Evolutionary conservation across 2,888 invertebrate species (phyloP).

Genomic region (Ellobium chinense): DNA sequence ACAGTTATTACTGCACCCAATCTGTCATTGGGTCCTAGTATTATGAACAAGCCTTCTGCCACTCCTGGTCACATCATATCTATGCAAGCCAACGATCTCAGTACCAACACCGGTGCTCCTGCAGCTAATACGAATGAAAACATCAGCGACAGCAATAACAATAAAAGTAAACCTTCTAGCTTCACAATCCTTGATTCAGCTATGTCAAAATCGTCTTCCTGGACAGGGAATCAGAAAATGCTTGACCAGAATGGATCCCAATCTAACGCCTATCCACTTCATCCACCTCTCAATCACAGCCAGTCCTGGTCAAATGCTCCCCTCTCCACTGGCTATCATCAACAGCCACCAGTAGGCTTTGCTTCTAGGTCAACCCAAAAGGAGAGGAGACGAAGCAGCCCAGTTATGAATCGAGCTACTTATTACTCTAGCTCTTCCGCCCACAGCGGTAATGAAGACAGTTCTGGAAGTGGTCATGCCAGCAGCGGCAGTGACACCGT

Average conservation of each 20-base stretch:
- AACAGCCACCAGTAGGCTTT: not conserved
- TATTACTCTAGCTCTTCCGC: not conserved
- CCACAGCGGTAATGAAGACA: conserved; percentile 14
- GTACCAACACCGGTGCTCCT: not conserved
- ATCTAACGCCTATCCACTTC: not conserved
- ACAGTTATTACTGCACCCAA: not conserved
- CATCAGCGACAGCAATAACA: conserved; percentile 36
- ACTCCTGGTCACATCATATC: not conserved
- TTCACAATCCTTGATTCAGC: not conserved
- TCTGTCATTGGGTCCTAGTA: not conserved
- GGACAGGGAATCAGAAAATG: not conserved
- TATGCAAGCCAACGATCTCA: not conserved
- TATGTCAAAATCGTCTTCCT: not conserved
- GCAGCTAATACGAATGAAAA: not conserved
- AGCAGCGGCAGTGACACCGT: not conserved
- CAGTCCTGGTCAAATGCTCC: not conserved
- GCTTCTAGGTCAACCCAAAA: not conserved
- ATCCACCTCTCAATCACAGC: not conserved
- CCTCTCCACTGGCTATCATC: not conserved
- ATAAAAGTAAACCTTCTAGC: conserved; percentile 17
- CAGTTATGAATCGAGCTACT: not conserved
- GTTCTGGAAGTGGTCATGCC: not conserved
- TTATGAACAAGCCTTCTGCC: not conserved
- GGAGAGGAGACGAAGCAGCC: conserved; percentile 33
- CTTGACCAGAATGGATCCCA: not conserved